Percentiles rank a stretch among this genome's conserved stretches.
Evolutionary conservation across 2,888 invertebrate species (phyloP).

Genomic region (Caenorhabditis sp.): DNA sequence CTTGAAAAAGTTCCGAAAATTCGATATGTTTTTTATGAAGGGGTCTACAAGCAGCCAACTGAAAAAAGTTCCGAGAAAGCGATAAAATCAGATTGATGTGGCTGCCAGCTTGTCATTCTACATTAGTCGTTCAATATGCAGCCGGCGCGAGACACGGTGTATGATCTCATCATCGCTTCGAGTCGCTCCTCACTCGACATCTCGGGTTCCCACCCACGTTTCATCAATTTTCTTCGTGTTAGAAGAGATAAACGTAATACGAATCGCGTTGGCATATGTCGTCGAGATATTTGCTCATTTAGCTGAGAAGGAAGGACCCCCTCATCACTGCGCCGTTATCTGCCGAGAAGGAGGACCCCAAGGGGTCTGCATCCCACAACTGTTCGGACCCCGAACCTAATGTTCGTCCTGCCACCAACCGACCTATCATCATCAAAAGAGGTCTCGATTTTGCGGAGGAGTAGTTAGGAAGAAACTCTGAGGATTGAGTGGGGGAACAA

Average conservation of each 20-base stretch:
- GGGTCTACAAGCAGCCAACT: no score
- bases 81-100: conserved; percentile 28
- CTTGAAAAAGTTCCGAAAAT: no score
- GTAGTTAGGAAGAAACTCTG: conserved; percentile 9
- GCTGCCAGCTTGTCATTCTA: conserved; percentile 18
- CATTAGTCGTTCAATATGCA: conserved; percentile 42
- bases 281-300: conserved; percentile 60
- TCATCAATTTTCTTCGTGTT: conserved; percentile 48
- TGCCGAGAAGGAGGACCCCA: no score
- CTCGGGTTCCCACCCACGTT: conserved; percentile 42
- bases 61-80: conserved; percentile 43
- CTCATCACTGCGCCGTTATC: conserved; percentile 23
- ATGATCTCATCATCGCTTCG: conserved; percentile 42
- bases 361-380: no score
- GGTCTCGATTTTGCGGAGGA: conserved; percentile 14
- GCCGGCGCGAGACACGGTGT: conserved; percentile 22
- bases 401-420: conserved; percentile 26
- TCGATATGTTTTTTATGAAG: no score
- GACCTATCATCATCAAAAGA: conserved; percentile 18
- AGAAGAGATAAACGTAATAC: conserved; percentile 58
- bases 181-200: conserved; percentile 1
- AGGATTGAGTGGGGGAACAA: background rate
- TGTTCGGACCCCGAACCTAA: conserved; percentile 20
- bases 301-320: conserved; percentile 35
- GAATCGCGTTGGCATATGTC: conserved; percentile 60